Conservation (phyloP, 2,797 vertebrate species). For the Galagoides demidoff region DNA sequence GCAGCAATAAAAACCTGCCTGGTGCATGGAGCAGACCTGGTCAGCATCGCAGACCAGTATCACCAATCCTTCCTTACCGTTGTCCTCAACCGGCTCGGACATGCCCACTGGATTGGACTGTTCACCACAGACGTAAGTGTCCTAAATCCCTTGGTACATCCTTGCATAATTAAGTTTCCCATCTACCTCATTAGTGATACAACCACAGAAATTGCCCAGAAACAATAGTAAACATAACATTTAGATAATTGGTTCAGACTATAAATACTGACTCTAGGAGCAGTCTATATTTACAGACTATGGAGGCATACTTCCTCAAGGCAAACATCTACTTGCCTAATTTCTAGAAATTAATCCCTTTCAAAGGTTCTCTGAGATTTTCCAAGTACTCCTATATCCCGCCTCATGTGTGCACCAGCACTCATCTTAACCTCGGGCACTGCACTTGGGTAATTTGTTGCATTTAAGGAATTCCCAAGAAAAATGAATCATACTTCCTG, state of each 20-base stretch:
- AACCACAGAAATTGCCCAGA: neutral
- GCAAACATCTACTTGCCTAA: neutral
- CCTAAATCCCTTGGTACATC: neutral
- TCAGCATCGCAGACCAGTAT: constrained; percentile 94
- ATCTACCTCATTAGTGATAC: neutral
- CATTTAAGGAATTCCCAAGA: constrained; percentile 4
- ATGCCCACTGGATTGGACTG: constrained; percentile 95
- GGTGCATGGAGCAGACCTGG: constrained; percentile 90
- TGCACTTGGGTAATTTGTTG: neutral
- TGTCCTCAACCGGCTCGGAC: constrained; percentile 91
- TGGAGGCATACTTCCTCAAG: neutral
- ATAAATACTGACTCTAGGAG: neutral
- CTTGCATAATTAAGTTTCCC: neutral
- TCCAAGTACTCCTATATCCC: neutral
- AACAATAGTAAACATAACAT: constrained; percentile 27
- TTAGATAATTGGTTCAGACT: neutral
- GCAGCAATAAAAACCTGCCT: constrained; percentile 91
- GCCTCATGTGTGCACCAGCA: neutral
- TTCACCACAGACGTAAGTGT: constrained; percentile 92
- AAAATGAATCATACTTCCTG: constrained; percentile 18
- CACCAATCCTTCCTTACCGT: constrained; percentile 97
- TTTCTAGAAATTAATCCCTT: constrained; percentile 1
- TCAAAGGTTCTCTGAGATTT: constrained; percentile 12
- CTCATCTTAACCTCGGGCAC: neutral
- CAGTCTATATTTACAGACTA: constrained; percentile 11